Base-by-base conservation (phyloP, 2,888 invertebrate genomes). In the Graphium colonna region DNA sequence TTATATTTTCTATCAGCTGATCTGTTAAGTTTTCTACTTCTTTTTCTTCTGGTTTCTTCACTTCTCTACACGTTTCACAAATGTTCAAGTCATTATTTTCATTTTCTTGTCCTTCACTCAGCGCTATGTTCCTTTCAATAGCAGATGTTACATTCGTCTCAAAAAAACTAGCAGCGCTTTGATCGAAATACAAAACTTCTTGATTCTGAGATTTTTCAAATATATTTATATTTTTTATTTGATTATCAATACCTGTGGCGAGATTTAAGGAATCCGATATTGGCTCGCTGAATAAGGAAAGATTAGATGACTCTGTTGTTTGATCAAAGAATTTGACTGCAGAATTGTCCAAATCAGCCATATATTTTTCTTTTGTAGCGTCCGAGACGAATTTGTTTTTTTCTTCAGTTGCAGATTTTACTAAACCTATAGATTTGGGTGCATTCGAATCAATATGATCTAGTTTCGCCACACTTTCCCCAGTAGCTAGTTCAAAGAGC, bases 1-100 rank as follows among this genome's bases (percentile, higher is more conserved):
- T 86, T 33, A 89, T 79, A 56, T 89, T 88, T 61, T 87, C 83
- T 47, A 88, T 86, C 9, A 89, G 58, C 44, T 88, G 78, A 10
- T 68, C 61, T 1, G 88, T 89, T 9, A 87, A 65, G 62, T 84
- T 75, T 41, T 82, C 78, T 3, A 59, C 56, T 52, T 64, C 68
- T 52, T 68, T 75, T 0, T 75, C 77, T 21, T 78, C 82, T 0
- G 73, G 68, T 52, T 73, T 71, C 39, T 68, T 75, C 0, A 84
- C 77, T 71, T 85, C 86, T 57, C 80, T 70, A 55, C 82, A 83
- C 1, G 82, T 82, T 64, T 79, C 82, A 57, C 83, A 84, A 39
- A 82, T 83, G 55, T 71, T 79, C n/a, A 84, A 67, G 55, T 84
- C 79, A 45, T 60, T 61, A 31, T 13, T 36, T 36, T 69, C 70